phyloP scores from a whole-genome alignment of 2,888 invertebrate genomes.

The Anoplius nigerrimus region DNA sequence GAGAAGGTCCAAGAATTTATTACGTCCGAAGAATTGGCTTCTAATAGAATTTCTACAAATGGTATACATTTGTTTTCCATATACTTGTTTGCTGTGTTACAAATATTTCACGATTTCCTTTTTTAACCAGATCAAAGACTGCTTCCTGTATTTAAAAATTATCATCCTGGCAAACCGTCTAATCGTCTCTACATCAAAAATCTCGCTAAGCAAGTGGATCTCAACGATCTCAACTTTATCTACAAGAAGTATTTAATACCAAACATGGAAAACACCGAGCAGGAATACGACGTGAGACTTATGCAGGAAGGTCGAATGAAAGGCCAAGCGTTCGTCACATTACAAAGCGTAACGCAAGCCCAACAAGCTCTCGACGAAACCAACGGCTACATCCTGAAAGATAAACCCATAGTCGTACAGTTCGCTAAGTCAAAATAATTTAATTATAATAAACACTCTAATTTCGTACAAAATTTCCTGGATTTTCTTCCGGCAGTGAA shows the following conservation, averaged over 20 bases:
- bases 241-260: conserved; percentile 82
- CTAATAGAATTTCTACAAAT: conserved; percentile 82
- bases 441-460: no score
- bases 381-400: conserved; percentile 90
- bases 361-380: conserved; percentile 87
- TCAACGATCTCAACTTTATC: conserved; percentile 84
- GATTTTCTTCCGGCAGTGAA: no score
- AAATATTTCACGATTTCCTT: not conserved
- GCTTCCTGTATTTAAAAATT: conserved; percentile 90
- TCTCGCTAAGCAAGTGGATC: conserved; percentile 87
- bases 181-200: conserved; percentile 95
- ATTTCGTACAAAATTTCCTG: no score
- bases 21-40: conserved; percentile 80
- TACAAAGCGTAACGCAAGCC: conserved; percentile 83
- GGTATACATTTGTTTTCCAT: conserved; percentile 65
- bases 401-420: conserved; percentile 93
- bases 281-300: conserved; percentile 81
- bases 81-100: not conserved
- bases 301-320: conserved; percentile 98
- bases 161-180: conserved; percentile 87
- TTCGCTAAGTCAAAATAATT: conserved; percentile 79
- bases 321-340: conserved; percentile 94
- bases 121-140: conserved; percentile 79
- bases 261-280: conserved; percentile 67
- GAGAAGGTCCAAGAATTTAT: conserved; percentile 74